A percentile compares a stretch with the other conserved stretches of the same genome.
phyloP scores from a whole-genome alignment of 2,113 vertebrate genomes.

The Hucho hucho region DNA sequence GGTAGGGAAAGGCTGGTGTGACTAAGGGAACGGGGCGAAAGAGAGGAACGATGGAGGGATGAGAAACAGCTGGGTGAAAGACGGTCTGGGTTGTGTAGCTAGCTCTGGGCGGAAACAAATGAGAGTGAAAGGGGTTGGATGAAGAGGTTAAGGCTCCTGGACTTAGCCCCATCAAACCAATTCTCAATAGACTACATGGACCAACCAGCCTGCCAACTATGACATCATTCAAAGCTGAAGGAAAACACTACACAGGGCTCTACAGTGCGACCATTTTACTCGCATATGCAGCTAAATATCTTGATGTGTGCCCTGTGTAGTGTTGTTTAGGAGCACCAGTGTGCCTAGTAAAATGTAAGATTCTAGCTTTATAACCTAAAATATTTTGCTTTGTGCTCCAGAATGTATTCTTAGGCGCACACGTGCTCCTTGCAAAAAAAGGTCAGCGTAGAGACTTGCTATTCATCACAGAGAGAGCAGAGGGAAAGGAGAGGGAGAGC shows the following conservation, averaged over 20 bases:
- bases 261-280: too few species aligned
- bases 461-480: not conserved
- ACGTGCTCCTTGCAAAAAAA: too few species aligned
- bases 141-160: constrained; percentile 16
- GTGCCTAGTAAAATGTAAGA: too few species aligned
- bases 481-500: constrained; percentile 5
- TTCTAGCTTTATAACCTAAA: too few species aligned
- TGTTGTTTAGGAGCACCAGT: too few species aligned
- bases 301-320: too few species aligned
- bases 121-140: not conserved
- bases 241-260: not conserved
- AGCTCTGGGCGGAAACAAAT: constrained; percentile 11
- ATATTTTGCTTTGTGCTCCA: too few species aligned
- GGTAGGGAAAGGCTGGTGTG: constrained; percentile 14
- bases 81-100: not conserved
- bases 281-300: too few species aligned
- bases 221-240: constrained; percentile 36
- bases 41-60: constrained; percentile 5
- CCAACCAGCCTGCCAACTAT: constrained; percentile 24
- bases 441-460: not conserved
- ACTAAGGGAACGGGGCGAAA: not conserved
- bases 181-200: constrained; percentile 31
- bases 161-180: constrained; percentile 5
- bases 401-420: too few species aligned
- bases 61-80: not conserved